Percentiles rank a stretch among this genome's conserved stretches.
Conservation (phyloP, 2,888 invertebrate species). For the Copidosoma aretas region DNA sequence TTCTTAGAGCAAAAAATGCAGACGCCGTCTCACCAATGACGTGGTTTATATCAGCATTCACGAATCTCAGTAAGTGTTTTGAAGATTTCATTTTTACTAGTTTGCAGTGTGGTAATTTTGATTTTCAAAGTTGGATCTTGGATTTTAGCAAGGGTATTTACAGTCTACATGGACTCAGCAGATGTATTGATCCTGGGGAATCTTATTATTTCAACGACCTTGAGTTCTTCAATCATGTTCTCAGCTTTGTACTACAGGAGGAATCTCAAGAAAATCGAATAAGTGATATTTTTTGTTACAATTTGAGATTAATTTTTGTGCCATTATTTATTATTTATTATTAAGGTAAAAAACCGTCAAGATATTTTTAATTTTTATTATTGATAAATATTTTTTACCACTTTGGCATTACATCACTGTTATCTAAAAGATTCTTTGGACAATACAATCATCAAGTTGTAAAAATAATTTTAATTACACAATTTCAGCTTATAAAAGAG, state of each 20-base stretch:
- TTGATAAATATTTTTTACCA: conserved; percentile 31
- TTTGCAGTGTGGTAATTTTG: conserved; percentile 7
- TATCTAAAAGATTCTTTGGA: conserved; percentile 35
- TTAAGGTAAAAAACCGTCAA: background rate
- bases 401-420: conserved; percentile 38
- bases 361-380: conserved; percentile 29
- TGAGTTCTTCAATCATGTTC: conserved; percentile 75
- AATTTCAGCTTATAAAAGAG: background rate
- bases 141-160: conserved; percentile 81
- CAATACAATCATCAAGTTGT: conserved; percentile 19
- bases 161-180: conserved; percentile 79
- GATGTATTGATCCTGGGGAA: conserved; percentile 77
- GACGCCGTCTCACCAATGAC: conserved; percentile 80
- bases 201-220: conserved; percentile 73
- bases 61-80: conserved; percentile 76
- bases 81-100: background rate
- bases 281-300: conserved; percentile 33
- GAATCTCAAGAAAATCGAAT: conserved; percentile 52
- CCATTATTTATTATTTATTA: background rate
- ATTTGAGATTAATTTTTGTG: background rate
- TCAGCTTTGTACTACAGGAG: conserved; percentile 74
- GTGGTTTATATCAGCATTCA: conserved; percentile 82
- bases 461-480: conserved; percentile 23
- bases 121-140: too few species aligned
- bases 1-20: conserved; percentile 74